phyloP scores from a whole-genome alignment of 2,888 invertebrate species.

The Mesorhabditis belari region DNA sequence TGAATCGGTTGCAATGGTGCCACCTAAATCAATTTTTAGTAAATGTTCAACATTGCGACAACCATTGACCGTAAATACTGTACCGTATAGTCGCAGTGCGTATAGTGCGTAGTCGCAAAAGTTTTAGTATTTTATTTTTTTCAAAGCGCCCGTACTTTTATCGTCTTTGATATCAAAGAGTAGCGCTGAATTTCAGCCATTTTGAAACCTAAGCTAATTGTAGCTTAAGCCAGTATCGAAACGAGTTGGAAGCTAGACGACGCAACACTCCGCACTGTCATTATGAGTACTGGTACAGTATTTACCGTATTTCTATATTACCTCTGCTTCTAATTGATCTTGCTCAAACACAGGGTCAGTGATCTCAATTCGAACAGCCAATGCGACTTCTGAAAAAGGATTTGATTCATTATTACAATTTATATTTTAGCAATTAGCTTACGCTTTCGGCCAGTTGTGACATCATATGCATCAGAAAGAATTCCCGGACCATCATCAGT shows the following conservation, averaged over 20 bases:
- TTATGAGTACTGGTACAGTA: no score
- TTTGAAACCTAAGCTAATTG: no score
- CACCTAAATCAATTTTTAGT: constrained; percentile 22
- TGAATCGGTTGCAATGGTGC: constrained; percentile 47
- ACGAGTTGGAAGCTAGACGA: no score
- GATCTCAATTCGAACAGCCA: constrained; percentile 42
- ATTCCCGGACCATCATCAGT: constrained; percentile 51
- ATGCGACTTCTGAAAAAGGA: constrained; percentile 43
- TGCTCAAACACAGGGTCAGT: constrained; percentile 31
- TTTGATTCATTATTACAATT: not conserved
- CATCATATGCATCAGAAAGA: constrained; percentile 48
- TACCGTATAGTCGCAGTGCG: no score
- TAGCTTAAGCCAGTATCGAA: no score
- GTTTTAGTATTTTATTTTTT: no score
- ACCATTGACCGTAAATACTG: not conserved
- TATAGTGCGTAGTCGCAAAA: no score
- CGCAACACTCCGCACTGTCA: no score
- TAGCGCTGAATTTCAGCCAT: no score
- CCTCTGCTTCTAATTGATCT: constrained; percentile 15
- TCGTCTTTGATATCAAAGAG: no score
- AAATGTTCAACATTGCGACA: no score
- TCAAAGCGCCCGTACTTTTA: no score
- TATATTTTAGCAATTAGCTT: constrained; percentile 3
- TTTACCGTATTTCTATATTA: not conserved
- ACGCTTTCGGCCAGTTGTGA: constrained; percentile 51